These are phyloP conservation scores for Urocitellus parryii DNA, from an alignment of 2,113 vertebrate species.

Conservation along the genomic window DNA sequence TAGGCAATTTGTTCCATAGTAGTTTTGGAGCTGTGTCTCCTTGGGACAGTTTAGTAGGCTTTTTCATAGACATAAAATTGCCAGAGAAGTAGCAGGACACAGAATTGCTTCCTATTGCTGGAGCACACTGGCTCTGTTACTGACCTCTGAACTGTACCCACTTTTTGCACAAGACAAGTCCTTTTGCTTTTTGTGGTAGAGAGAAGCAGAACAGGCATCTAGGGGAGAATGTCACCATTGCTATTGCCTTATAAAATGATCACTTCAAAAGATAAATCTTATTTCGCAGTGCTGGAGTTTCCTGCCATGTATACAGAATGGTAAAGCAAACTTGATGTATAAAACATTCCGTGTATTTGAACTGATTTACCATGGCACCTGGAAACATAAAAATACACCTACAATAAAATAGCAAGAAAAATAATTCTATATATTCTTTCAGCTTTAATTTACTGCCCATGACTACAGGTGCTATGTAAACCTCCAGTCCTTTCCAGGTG, in stretches of 20 bases:
- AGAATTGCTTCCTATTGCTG: neutral
- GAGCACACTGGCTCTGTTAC: neutral
- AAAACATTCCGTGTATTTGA: neutral
- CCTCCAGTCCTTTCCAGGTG: neutral
- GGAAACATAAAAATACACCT: neutral
- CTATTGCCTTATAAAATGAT: neutral
- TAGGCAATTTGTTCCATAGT: neutral
- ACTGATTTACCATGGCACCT: neutral
- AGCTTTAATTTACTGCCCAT: neutral
- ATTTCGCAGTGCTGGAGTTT: neutral
- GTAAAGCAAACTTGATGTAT: neutral
- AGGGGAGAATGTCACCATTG: neutral
- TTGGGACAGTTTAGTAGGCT: neutral
- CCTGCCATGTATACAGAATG: neutral
- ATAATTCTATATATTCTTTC: neutral
- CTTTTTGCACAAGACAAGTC: neutral
- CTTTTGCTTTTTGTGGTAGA: neutral
- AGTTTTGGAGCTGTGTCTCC: neutral
- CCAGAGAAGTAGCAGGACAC: neutral
- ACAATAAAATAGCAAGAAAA: neutral
- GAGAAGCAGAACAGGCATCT: neutral
- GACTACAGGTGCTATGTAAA: neutral
- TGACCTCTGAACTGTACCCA: neutral
- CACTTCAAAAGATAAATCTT: neutral
- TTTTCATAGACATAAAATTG: neutral